These are phyloP conservation scores for Scaptomyza flava DNA, from an alignment of 2,888 invertebrate genomes.

Conservation along the genomic window DNA sequence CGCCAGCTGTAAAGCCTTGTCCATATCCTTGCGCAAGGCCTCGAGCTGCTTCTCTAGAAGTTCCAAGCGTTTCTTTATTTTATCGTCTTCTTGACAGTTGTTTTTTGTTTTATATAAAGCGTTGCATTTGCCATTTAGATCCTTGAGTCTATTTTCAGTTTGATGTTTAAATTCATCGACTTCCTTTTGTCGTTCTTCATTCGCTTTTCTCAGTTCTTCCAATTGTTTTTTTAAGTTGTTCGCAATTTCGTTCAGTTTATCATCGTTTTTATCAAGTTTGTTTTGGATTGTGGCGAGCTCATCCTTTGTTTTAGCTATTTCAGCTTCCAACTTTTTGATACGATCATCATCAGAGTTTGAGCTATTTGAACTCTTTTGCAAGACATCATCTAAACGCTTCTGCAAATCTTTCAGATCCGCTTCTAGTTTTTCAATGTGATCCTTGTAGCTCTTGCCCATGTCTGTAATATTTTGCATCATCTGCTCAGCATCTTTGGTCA, in stretches of 20 bases:
- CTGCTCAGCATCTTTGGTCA: background rate
- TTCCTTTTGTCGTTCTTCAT: background rate
- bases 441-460: conserved; percentile 14
- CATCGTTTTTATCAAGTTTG: background rate
- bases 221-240: background rate
- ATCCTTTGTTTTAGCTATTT: conserved; percentile 2
- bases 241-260: background rate
- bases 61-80: conserved; percentile 2
- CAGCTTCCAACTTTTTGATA: conserved; percentile 1
- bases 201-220: background rate
- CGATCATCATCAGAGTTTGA: background rate
- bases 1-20: background rate
- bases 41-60: conserved; percentile 8
- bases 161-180: background rate
- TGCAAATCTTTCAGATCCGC: background rate
- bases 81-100: background rate
- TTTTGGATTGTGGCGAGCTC: background rate
- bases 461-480: background rate
- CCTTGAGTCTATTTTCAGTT: background rate
- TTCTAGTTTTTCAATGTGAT: conserved; percentile 5
- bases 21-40: background rate
- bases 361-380: background rate
- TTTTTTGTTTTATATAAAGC: background rate
- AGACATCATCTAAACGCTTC: background rate
- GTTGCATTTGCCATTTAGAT: background rate